A percentile compares a stretch with the other conserved stretches of the same genome.
Conservation (phyloP, 1,140 invertebrate genomes). For the Oryctes rhinoceros region DNA sequence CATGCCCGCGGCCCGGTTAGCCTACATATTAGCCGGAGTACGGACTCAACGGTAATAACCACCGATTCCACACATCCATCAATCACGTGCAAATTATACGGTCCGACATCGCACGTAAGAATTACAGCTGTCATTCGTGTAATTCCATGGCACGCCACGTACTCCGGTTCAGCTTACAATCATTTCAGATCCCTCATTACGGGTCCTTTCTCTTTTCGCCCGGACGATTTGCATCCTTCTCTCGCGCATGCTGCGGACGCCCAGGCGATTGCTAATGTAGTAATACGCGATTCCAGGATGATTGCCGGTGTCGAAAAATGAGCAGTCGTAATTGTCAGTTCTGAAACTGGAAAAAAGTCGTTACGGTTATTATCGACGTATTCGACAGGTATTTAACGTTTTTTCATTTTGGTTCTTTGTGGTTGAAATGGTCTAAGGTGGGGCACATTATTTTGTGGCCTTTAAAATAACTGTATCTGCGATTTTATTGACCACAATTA, state of each 20-base stretch:
- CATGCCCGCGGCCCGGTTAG: constrained; percentile 49
- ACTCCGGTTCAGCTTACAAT: constrained; percentile 6
- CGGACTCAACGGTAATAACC: constrained; percentile 53
- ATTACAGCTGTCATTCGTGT: constrained; percentile 58
- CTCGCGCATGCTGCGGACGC: neutral
- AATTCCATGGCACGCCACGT: constrained; percentile 56
- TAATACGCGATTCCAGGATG: neutral
- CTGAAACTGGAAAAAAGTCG: constrained; percentile 1
- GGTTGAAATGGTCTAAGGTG: neutral
- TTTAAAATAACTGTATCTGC: neutral
- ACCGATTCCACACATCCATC: constrained; percentile 56
- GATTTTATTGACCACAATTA: neutral
- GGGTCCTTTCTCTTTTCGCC: neutral
- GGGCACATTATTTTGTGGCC: neutral
- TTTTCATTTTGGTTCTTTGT: constrained; percentile 1
- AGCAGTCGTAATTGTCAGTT: constrained; percentile 8
- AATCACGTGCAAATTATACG: constrained; percentile 59
- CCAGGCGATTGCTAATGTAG: neutral
- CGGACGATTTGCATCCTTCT: neutral
- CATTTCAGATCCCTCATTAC: constrained; percentile 8
- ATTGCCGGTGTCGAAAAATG: constrained; percentile 10
- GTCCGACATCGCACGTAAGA: constrained; percentile 56
- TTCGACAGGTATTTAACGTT: constrained; percentile 17
- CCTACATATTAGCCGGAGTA: constrained; percentile 50
- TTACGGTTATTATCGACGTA: constrained; percentile 13